Evolutionary conservation across 2,888 invertebrate genomes (phyloP), one percentile per base, ranked within the genome.

Genomic region (Allolobophora icterica): DNA sequence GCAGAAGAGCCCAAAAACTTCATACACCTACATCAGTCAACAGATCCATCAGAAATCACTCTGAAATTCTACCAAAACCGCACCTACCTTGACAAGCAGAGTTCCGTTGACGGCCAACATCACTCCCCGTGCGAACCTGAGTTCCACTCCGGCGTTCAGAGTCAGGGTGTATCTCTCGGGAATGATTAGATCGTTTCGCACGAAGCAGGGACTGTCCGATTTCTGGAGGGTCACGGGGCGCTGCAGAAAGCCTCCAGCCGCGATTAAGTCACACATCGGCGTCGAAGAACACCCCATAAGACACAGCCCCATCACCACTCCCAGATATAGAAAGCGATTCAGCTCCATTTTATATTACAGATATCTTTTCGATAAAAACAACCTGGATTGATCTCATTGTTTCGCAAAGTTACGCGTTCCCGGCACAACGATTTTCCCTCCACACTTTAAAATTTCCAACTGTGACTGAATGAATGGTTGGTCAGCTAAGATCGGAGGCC

Each of bases 101-200:
- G 97, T 97, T 93, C 99, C 99, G 94, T 97, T 97, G 89, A 99
- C 97, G 45, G 98, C 98, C 94, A 99, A 97, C 92, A 99, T 99
- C 94, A 97, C 97, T 96, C 98, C 98, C 3, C 98, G 98, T 13
- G 97, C 97, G 95, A 99, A 98, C 93, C 97, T 96, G 91, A 99
- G 96, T 94, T 97, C 97, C 0, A 98, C 98, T 42, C 99, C 99
- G 24, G 99, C 97, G 95, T 98, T 98, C 91, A 99, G 97, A 91
- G 97, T 96, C 94, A 99, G 96, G 94, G 97, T 97, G 0, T 97
- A 98, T 92, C 97, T 97, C 93, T 96, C 96, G 94, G 97, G 97
- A 91, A 99, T 96, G 93, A 97, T 96, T 91, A 98, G 96, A 95
- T 98, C 98, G 94, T 91, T 90, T 24, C 89, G 91, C 11, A 94